phyloP scores from a whole-genome alignment of 2,888 invertebrate species.

The Hirtodrosophila cameraria region DNA sequence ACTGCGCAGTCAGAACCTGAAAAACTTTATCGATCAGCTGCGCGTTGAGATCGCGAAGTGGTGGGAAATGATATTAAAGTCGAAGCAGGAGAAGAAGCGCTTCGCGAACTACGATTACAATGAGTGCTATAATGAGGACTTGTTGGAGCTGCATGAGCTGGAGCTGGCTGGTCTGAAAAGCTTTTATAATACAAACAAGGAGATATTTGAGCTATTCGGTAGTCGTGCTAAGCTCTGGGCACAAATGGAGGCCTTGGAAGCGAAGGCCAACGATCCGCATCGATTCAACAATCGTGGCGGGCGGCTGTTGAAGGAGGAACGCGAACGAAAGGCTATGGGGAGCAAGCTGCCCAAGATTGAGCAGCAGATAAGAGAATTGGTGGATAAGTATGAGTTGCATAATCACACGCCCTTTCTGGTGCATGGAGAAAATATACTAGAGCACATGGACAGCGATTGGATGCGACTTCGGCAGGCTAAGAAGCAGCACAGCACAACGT shows the following conservation, averaged over 20 bases:
- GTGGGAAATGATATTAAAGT: conserved; percentile 92
- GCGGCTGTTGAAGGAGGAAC: conserved; percentile 93
- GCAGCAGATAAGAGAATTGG: conserved; percentile 86
- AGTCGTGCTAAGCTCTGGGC: conserved; percentile 90
- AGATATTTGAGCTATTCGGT: conserved; percentile 88
- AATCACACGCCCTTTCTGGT: conserved; percentile 86
- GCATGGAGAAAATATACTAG: conserved; percentile 87
- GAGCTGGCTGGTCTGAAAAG: conserved; percentile 89
- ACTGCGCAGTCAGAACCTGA: conserved; percentile 90
- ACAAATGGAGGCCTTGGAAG: conserved; percentile 90
- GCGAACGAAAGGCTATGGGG: conserved; percentile 91
- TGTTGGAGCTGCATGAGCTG: conserved; percentile 91
- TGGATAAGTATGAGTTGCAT: conserved; percentile 85
- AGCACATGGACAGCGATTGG: conserved; percentile 87
- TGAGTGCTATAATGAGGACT: conserved; percentile 91
- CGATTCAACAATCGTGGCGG: conserved; percentile 95
- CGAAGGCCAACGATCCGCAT: conserved; percentile 90
- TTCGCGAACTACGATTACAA: conserved; percentile 88
- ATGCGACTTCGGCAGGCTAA: conserved; percentile 84
- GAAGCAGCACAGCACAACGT: conserved; percentile 83
- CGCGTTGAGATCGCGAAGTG: conserved; percentile 89
- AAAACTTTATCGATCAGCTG: conserved; percentile 85
- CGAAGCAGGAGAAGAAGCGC: conserved; percentile 86
- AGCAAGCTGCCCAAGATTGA: conserved; percentile 91
- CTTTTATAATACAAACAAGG: conserved; percentile 87